A percentile compares a stretch with the other conserved stretches of the same genome.
Conservation (phyloP, 2,888 invertebrate genomes). For the Cepaea hortensis region DNA sequence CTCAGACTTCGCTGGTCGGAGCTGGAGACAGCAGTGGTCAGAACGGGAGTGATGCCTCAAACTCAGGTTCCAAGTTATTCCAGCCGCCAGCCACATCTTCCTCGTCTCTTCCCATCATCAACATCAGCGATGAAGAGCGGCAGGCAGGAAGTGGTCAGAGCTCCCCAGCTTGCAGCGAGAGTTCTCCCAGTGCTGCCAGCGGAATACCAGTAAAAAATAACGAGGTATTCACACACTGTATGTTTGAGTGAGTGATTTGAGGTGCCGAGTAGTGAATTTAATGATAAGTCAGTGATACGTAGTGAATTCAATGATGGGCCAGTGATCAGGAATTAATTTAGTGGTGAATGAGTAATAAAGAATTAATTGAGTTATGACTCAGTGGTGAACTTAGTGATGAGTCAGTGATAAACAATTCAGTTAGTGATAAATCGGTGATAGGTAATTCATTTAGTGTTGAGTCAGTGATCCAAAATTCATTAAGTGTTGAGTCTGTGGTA, state of each 20-base stretch:
- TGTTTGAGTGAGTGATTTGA: neutral
- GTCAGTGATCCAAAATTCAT: too few species aligned
- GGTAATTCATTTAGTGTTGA: too few species aligned
- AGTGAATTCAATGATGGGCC: too few species aligned
- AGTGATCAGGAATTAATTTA: too few species aligned
- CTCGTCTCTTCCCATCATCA: conserved; percentile 57
- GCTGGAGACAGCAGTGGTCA: conserved; percentile 1
- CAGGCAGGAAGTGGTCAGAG: conserved; percentile 73
- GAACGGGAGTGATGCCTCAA: neutral
- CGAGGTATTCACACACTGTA: conserved; percentile 14
- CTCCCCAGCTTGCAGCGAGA: conserved; percentile 71
- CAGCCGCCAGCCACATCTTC: neutral
- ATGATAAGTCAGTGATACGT: neutral
- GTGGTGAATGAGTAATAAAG: too few species aligned
- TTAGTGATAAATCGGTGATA: too few species aligned
- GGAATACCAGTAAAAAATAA: conserved; percentile 33
- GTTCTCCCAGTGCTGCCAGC: conserved; percentile 54
- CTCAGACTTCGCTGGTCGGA: neutral
- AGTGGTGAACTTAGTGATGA: too few species aligned
- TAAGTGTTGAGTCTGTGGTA: too few species aligned
- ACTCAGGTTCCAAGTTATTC: neutral
- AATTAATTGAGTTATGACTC: too few species aligned
- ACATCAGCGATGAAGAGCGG: conserved; percentile 65
- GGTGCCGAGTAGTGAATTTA: neutral
- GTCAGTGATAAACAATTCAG: too few species aligned